Evolutionary conservation across 2,888 invertebrate species (phyloP), one percentile per base, ranked within the genome.

Genomic region (Acleris cristana): DNA sequence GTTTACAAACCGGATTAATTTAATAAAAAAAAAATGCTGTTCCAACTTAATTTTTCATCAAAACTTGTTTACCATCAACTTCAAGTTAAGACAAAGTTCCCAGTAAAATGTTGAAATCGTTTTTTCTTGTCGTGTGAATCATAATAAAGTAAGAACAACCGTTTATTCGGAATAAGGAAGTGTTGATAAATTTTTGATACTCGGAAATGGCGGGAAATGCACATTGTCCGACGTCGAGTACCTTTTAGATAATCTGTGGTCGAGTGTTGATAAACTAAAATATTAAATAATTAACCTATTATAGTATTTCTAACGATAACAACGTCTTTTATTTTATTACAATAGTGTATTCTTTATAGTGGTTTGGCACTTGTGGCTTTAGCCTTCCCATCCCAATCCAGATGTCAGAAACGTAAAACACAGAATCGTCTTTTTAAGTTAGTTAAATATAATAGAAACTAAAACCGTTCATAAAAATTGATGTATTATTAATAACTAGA

Each of bases 251-350:
- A n/a, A 45, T 7, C 21, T 6, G 16, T n/a, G 16, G 53, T 53
- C n/a, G n/a, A 30, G 26, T 53, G 53, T 30, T 53, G 53, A 53
- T 53, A 53, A 53, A 53, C n/a, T 26, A 16, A 53, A 40, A 40
- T 40, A 40, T 40, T 14, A n/a, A n/a, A n/a, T n/a, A 14, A 40
- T 40, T 40, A 40, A 40, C 40, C 34, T 14, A 34, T 34, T 34
- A 40, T 14, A 14, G 40, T 40, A 40, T 14, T 40, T 0, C 40
- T 40, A 40, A 14, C 12, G 12, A 48, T 18, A 48, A 18, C 18
- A 48, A 48, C 10, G 48, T 48, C 18, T 48, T 48, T 8, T 48
- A 45, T n/a, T n/a, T n/a, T n/a, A n/a, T 18, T 4, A 48, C 18
- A 48, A 48, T 18, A 48, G 18, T 48, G 16, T 16, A 18, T n/a